phyloP scores from a whole-genome alignment of 2,888 invertebrate species.

The Temnothorax unifasciatus region DNA sequence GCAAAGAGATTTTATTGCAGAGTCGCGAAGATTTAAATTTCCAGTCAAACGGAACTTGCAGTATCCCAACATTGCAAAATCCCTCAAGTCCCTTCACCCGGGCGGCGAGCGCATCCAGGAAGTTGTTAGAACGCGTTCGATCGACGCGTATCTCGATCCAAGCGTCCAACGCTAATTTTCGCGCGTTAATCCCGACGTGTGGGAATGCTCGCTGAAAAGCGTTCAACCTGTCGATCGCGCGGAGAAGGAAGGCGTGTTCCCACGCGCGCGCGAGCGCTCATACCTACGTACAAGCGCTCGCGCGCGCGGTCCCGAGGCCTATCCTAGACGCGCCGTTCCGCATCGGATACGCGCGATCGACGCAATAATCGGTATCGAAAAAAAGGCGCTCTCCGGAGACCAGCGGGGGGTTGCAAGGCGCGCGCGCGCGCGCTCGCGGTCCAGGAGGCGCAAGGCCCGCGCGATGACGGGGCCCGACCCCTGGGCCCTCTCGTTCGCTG shows the following conservation, averaged over 20 bases:
- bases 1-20: not conserved
- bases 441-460: constrained; percentile 23
- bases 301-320: constrained; percentile 54
- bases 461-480: constrained; percentile 67
- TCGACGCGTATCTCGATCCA: not conserved
- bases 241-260: constrained; percentile 71
- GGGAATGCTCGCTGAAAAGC: constrained; percentile 73
- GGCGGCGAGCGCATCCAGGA: constrained; percentile 26
- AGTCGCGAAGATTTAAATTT: not conserved
- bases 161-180: constrained; percentile 35
- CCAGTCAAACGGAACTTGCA: not conserved
- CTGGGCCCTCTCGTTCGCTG: constrained; percentile 11
- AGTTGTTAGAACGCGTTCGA: constrained; percentile 37
- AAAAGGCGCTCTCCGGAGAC: constrained; percentile 63
- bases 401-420: constrained; percentile 74
- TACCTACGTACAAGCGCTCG: constrained; percentile 40
- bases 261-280: constrained; percentile 65
- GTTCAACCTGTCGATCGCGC: constrained; percentile 62
- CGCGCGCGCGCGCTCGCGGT: constrained; percentile 40
- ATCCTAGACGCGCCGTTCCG: constrained; percentile 64
- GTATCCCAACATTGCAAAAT: not conserved
- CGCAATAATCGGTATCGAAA: constrained; percentile 74
- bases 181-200: constrained; percentile 65
- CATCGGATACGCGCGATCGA: constrained; percentile 71
- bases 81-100: not conserved